phyloP scores from a whole-genome alignment of 2,113 vertebrate genomes.

The Nothoprocta perdicaria region DNA sequence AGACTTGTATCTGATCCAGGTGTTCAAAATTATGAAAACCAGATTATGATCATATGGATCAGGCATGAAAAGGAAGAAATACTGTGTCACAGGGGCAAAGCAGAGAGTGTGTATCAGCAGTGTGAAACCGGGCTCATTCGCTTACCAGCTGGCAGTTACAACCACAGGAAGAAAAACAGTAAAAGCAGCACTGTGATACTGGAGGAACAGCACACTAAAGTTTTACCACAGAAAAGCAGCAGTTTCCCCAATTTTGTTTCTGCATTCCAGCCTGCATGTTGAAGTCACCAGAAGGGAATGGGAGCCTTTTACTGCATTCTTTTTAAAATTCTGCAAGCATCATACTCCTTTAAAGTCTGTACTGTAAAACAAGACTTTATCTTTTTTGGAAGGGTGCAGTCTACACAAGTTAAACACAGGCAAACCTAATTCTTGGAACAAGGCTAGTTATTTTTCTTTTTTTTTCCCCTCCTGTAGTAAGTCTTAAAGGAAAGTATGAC shows the following conservation, averaged over 20 bases:
- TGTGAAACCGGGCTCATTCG: not conserved
- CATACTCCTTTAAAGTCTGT: not conserved
- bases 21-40: not conserved
- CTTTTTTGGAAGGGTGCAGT: not conserved
- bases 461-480: not conserved
- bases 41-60: not conserved
- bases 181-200: not conserved
- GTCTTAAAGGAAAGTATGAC: not conserved
- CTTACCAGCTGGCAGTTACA: not conserved
- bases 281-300: not conserved
- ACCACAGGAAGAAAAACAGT: fast-evolving
- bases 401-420: not conserved
- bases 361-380: not conserved
- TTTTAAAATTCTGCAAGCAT: not conserved
- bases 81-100: not conserved
- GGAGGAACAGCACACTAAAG: not conserved
- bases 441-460: not conserved
- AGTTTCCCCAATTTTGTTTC: not conserved
- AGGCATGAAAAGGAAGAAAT: not conserved
- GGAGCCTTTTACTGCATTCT: not conserved
- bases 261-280: not conserved
- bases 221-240: not conserved
- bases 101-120: not conserved
- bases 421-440: not conserved
- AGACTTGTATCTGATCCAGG: not conserved